phyloP scores from a whole-genome alignment of 2,888 invertebrate genomes.

The Sphecodes monilicornis region DNA sequence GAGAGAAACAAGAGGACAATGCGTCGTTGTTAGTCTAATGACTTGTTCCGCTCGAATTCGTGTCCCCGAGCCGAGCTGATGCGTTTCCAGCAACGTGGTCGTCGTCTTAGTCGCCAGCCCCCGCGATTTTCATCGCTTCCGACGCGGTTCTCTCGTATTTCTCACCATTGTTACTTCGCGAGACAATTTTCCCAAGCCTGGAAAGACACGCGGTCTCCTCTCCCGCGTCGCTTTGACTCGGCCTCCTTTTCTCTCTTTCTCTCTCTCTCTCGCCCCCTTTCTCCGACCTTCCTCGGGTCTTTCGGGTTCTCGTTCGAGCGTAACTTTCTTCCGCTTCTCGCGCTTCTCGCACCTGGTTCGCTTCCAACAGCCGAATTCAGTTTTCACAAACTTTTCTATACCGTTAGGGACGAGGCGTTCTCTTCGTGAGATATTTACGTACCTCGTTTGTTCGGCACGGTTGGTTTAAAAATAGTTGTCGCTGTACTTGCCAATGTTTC shows the following conservation, averaged over 20 bases:
- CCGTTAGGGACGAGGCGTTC: not conserved
- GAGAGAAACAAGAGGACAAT: slow-evolving; percentile 50
- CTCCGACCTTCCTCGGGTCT: too few relatives aligned
- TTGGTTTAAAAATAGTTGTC: not conserved
- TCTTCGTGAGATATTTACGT: not conserved
- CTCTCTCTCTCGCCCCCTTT: not conserved
- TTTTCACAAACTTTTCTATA: not conserved
- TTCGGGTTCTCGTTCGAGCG: not conserved
- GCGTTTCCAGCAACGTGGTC: slow-evolving; percentile 24
- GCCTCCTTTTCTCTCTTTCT: not conserved
- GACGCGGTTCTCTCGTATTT: slow-evolving; percentile 9
- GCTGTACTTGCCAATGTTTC: not conserved
- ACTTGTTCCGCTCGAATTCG: slow-evolving; percentile 41
- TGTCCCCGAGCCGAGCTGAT: slow-evolving; percentile 17
- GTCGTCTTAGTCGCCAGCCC: not conserved
- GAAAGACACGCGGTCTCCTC: slow-evolving; percentile 38
- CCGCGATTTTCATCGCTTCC: slow-evolving; percentile 12
- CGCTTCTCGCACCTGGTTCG: not conserved
- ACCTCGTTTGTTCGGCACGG: not conserved
- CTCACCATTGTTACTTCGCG: slow-evolving; percentile 16
- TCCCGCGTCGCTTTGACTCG: slow-evolving; percentile 5
- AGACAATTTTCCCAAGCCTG: slow-evolving; percentile 42
- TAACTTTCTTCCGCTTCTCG: not conserved
- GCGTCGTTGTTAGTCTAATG: slow-evolving; percentile 62
- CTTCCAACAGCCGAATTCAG: slow-evolving; percentile 14